Conservation (phyloP, 2,113 vertebrate genomes). For the Oreotragus oreotragus region DNA sequence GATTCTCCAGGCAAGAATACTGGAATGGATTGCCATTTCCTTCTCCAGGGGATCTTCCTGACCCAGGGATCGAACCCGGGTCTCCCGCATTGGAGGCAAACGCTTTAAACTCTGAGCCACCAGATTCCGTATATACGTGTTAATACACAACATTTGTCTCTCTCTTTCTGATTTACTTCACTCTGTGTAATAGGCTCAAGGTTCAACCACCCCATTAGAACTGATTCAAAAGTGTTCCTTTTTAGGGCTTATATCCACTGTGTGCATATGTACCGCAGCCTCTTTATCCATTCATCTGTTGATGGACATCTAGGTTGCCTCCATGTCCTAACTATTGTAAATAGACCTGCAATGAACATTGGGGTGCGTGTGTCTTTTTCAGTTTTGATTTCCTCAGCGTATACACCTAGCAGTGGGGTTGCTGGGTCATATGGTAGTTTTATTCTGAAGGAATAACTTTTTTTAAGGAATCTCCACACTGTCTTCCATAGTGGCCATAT, state of each 20-base stretch:
- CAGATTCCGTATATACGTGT: not conserved
- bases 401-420: not conserved
- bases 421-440: not conserved
- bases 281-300: not conserved
- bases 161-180: not conserved
- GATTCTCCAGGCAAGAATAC: too few relatives aligned
- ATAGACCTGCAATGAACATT: not conserved
- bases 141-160: not conserved
- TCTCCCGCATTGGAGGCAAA: too few relatives aligned
- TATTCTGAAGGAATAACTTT: not conserved
- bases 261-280: not conserved
- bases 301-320: not conserved
- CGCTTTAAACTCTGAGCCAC: too few relatives aligned
- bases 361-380: not conserved
- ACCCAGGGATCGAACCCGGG: too few relatives aligned
- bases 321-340: not conserved
- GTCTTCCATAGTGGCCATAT: not conserved
- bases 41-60: too few relatives aligned
- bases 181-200: not conserved
- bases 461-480: not conserved
- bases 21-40: too few relatives aligned
- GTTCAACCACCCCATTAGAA: not conserved
- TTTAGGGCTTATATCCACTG: not conserved
- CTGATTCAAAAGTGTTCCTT: not conserved
- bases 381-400: not conserved